These are phyloP conservation scores for Cryptus armator DNA, from an alignment of 2,888 invertebrate species.

Conservation along the genomic window DNA sequence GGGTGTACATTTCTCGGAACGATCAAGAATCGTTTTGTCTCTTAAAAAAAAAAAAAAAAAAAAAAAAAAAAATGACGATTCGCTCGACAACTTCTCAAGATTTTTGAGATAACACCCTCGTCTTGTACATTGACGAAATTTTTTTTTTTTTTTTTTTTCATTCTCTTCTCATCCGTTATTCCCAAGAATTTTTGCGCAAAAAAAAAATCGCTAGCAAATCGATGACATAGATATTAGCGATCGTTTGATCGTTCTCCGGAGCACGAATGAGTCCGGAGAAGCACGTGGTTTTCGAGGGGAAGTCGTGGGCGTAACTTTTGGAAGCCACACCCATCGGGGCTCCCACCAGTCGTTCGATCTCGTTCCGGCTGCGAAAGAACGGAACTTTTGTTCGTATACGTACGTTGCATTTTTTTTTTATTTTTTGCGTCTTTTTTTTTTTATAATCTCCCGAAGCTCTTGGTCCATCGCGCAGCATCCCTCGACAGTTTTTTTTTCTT, in stretches of 20 bases:
- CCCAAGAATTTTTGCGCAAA: not conserved
- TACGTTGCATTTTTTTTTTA: constrained; percentile 52
- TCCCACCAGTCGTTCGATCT: constrained; percentile 72
- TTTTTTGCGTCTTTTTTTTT: constrained; percentile 39
- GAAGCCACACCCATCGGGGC: constrained; percentile 73
- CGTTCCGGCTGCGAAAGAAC: constrained; percentile 41
- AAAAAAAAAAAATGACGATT: not conserved
- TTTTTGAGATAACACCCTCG: not conserved
- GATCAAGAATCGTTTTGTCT: constrained; percentile 32
- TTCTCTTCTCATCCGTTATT: not conserved
- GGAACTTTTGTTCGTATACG: constrained; percentile 33
- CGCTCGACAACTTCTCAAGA: not conserved
- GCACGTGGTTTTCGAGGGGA: constrained; percentile 79
- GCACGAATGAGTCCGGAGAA: constrained; percentile 41
- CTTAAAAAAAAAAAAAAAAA: not conserved
- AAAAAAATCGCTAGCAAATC: not conserved
- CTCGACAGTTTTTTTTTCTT: constrained; percentile 51
- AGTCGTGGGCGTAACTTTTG: constrained; percentile 74
- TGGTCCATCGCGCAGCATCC: constrained; percentile 34
- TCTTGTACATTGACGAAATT: not conserved
- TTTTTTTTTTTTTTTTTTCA: not conserved
- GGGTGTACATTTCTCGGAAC: constrained; percentile 34
- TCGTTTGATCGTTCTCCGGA: constrained; percentile 1
- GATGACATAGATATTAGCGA: not conserved
- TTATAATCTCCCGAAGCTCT: constrained; percentile 47